Percentiles rank a stretch among this genome's conserved stretches.
Evolutionary conservation across 2,113 vertebrate species (phyloP).

Genomic region (Cebidichthys violaceus): DNA sequence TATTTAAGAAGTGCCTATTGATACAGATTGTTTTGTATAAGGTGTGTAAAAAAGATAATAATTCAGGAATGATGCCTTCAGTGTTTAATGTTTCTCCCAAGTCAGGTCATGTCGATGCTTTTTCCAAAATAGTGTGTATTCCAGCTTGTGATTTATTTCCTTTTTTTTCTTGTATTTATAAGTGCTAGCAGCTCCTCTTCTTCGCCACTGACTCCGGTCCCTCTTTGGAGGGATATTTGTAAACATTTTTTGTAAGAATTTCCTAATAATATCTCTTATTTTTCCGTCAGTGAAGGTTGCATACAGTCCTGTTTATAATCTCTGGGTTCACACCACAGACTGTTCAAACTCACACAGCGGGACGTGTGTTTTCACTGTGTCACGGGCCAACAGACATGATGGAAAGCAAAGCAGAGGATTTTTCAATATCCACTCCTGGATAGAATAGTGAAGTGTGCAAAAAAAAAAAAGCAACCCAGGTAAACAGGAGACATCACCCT

Average conservation of each 20-base stretch:
- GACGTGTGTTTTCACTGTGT: conserved; percentile 11
- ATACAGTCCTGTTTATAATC: conserved; percentile 2
- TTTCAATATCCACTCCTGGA: conserved; percentile 1
- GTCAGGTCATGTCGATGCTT: conserved; percentile 48
- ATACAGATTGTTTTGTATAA: conserved; percentile 76
- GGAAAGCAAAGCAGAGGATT: not conserved
- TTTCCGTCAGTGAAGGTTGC: conserved; percentile 18
- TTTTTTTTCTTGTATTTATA: conserved; percentile 49
- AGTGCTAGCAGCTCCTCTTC: conserved; percentile 24
- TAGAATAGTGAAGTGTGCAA: not conserved
- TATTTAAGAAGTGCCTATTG: conserved; percentile 86
- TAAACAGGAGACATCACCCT: conserved; percentile 19
- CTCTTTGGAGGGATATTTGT: conserved; percentile 26
- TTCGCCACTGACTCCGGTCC: conserved; percentile 3
- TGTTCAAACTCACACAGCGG: conserved; percentile 8
- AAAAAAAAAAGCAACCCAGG: conserved; percentile 18
- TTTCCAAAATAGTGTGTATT: conserved; percentile 46
- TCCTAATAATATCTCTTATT: not conserved
- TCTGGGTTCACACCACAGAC: not conserved
- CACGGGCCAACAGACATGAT: not conserved
- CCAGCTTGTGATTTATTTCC: conserved; percentile 31
- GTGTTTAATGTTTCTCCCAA: conserved; percentile 58
- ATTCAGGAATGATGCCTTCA: conserved; percentile 67
- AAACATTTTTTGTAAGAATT: conserved; percentile 29
- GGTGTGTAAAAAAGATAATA: conserved; percentile 62